Evolutionary conservation across 1,140 invertebrate genomes (phyloP).

Genomic region (Drosophila watanabei): DNA sequence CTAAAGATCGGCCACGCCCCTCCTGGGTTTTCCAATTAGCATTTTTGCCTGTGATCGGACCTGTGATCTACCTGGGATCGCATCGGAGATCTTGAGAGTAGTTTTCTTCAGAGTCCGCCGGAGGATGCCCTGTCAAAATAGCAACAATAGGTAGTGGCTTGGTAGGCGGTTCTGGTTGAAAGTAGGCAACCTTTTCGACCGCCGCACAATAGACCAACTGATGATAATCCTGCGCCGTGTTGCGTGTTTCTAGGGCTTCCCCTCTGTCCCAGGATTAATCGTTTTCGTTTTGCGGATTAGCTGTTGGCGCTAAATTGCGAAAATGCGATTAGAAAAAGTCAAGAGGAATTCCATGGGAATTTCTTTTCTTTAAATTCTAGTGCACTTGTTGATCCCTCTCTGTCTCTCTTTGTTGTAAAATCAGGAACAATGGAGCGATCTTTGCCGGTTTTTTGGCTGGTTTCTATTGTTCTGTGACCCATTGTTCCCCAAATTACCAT

Average conservation of each 20-base stretch:
- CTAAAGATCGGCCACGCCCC: slow-evolving; percentile 72
- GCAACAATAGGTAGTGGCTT: slow-evolving; percentile 63
- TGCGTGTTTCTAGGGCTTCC: slow-evolving; percentile 34
- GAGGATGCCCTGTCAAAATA: slow-evolving; percentile 67
- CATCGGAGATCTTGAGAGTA: not conserved
- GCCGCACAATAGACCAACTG: slow-evolving; percentile 68
- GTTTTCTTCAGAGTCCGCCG: slow-evolving; percentile 4
- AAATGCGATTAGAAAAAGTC: slow-evolving; percentile 70
- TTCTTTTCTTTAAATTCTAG: slow-evolving; percentile 8
- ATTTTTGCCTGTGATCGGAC: slow-evolving; percentile 36
- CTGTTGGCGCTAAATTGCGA: slow-evolving; percentile 81
- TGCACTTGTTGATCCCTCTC: slow-evolving; percentile 43
- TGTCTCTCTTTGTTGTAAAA: slow-evolving; percentile 12
- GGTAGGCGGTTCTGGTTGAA: slow-evolving; percentile 66
- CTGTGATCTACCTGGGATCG: slow-evolving; percentile 54
- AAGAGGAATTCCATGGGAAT: slow-evolving; percentile 61
- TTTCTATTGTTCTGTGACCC: slow-evolving; percentile 26
- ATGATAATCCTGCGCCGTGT: slow-evolving; percentile 61
- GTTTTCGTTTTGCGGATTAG: slow-evolving; percentile 80
- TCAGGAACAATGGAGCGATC: slow-evolving; percentile 34
- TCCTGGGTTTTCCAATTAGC: slow-evolving; percentile 71
- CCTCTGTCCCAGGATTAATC: slow-evolving; percentile 66
- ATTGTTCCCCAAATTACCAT: slow-evolving; percentile 62
- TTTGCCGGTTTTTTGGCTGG: slow-evolving; percentile 12
- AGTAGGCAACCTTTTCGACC: slow-evolving; percentile 39